These are phyloP conservation scores for Calephelis perditalis DNA, from an alignment of 2,888 invertebrate genomes.

Conservation along the genomic window DNA sequence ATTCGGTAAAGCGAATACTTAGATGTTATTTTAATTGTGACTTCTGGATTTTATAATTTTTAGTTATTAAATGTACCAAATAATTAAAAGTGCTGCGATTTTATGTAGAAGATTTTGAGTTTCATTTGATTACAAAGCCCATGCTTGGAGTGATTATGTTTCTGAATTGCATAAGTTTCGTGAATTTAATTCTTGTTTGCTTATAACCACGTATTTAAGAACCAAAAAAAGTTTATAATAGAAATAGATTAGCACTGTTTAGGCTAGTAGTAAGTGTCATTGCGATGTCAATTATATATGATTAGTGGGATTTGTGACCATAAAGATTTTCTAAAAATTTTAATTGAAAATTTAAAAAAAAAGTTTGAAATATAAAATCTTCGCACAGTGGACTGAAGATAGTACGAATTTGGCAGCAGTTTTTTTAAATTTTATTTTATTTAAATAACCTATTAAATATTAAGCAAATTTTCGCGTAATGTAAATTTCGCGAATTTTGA, in stretches of 20 bases:
- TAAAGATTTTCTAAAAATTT: slow-evolving; percentile 58
- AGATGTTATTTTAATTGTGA: slow-evolving; percentile 36
- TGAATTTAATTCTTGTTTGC: slow-evolving; percentile 20
- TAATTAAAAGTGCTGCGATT: slow-evolving; percentile 63
- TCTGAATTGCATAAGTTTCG: slow-evolving; percentile 52
- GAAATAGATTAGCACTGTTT: slow-evolving; percentile 69
- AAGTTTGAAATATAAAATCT: slow-evolving; percentile 14
- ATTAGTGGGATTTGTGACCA: slow-evolving; percentile 64
- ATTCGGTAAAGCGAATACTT: slow-evolving; percentile 23
- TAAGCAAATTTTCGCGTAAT: too few relatives aligned
- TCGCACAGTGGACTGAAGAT: slow-evolving; percentile 5
- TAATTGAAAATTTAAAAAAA: slow-evolving; percentile 29
- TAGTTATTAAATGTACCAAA: slow-evolving; percentile 43
- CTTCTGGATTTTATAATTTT: slow-evolving; percentile 64
- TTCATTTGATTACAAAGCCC: slow-evolving; percentile 54
- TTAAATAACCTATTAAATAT: too few relatives aligned
- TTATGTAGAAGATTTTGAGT: slow-evolving; percentile 59
- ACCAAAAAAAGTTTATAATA: slow-evolving; percentile 57
- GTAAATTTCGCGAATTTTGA: too few relatives aligned
- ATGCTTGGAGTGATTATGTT: slow-evolving; percentile 65
- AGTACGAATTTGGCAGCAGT: background rate
- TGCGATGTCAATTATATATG: slow-evolving; percentile 77
- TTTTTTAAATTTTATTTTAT: background rate
- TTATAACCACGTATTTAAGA: slow-evolving; percentile 41
- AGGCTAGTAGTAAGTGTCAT: slow-evolving; percentile 75